Percentiles rank a stretch among this genome's conserved stretches.
phyloP scores from a whole-genome alignment of 2,113 vertebrate species.

The Phycodurus eques region DNA sequence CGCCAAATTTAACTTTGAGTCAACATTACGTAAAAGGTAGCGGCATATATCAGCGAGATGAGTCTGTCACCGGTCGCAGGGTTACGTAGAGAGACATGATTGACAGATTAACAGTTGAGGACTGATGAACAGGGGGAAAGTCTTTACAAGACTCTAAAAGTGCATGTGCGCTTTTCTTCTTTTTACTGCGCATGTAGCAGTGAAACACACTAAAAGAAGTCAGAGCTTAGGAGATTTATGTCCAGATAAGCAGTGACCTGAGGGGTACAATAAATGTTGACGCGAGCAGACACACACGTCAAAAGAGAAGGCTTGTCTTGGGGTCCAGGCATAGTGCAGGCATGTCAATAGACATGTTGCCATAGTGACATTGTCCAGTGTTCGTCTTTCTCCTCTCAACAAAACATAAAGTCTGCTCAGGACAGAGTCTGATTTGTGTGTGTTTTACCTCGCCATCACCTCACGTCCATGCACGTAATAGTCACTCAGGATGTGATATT shows the following conservation, averaged over 20 bases:
- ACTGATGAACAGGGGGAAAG: neutral
- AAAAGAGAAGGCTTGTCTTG: too few species aligned
- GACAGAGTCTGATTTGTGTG: conserved; percentile 5
- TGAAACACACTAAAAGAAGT: neutral
- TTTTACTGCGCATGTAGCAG: neutral
- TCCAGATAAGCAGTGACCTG: conserved; percentile 14
- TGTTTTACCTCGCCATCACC: conserved; percentile 11
- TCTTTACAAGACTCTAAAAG: neutral
- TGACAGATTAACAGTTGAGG: neutral
- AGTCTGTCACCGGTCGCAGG: neutral
- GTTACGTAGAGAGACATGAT: neutral
- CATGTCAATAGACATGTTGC: conserved; percentile 46
- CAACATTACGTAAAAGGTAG: neutral
- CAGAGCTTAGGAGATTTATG: conserved; percentile 2
- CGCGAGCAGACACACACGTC: neutral
- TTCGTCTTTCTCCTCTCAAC: conserved; percentile 25
- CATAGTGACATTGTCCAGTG: conserved; percentile 15
- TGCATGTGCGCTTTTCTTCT: neutral
- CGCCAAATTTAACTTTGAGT: conserved; percentile 13
- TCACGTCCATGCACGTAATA: neutral
- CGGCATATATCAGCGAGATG: neutral
- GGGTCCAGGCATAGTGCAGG: conserved; percentile 19
- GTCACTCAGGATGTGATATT: neutral
- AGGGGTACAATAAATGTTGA: conserved; percentile 18
- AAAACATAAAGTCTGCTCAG: conserved; percentile 26